Conservation (phyloP, 1,140 invertebrate genomes). For the Cydia strobilella region DNA sequence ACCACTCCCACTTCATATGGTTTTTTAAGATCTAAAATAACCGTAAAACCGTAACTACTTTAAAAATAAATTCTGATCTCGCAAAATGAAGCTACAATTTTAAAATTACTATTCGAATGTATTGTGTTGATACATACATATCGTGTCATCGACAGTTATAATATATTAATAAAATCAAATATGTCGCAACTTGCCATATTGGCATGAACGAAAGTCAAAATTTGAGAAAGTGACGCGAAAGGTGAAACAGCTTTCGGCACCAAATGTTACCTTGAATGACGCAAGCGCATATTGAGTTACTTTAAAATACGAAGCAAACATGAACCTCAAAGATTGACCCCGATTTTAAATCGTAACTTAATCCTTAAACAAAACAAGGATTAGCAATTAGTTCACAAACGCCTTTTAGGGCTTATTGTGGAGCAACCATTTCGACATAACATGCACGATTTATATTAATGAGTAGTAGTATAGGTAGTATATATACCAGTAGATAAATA, state of each 20-base stretch:
- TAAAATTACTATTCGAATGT: too few species aligned
- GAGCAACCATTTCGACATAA: conserved; percentile 12
- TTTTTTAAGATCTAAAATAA: too few species aligned
- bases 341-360: conserved; percentile 18
- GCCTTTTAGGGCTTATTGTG: conserved; percentile 20
- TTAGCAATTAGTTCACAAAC: conserved; percentile 31
- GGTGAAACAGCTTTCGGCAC: conserved; percentile 3
- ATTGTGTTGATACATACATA: too few species aligned
- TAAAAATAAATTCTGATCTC: too few species aligned
- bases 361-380: conserved; percentile 29
- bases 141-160: not conserved
- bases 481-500: not conserved
- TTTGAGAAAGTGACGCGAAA: conserved; percentile 26
- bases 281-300: conserved; percentile 19
- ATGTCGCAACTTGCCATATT: not conserved
- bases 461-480: not conserved
- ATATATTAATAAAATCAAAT: not conserved
- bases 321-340: conserved; percentile 22
- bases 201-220: not conserved
- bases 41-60: too few species aligned
- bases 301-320: conserved; percentile 12
- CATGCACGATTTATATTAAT: not conserved
- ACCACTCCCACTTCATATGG: too few species aligned
- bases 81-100: too few species aligned
- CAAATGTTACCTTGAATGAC: conserved; percentile 22